Conservation (phyloP, 2,888 invertebrate species). For the Nymphalis c-album region DNA sequence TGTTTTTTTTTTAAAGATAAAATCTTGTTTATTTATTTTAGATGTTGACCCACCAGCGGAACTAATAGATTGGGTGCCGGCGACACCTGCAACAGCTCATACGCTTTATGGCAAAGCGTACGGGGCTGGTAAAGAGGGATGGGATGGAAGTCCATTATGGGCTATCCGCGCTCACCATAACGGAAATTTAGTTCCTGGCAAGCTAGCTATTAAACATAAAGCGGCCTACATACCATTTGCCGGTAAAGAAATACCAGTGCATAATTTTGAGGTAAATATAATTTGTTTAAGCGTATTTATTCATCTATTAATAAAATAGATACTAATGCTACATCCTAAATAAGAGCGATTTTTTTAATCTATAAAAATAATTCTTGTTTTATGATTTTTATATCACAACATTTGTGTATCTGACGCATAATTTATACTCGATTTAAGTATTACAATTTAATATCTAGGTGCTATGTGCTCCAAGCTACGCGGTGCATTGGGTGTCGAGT, state of each 20-base stretch:
- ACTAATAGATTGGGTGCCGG: conserved; percentile 62
- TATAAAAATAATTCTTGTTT: too few relatives aligned
- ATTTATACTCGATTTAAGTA: not conserved
- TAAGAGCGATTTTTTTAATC: not conserved
- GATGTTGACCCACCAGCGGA: conserved; percentile 34
- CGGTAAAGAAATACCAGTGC: conserved; percentile 67
- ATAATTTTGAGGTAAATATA: conserved; percentile 68
- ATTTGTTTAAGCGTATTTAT: not conserved
- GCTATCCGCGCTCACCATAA: conserved; percentile 68
- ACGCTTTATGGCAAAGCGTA: conserved; percentile 57
- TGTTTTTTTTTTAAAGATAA: too few relatives aligned
- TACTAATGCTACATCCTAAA: too few relatives aligned
- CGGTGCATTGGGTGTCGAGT: conserved; percentile 73
- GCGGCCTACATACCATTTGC: conserved; percentile 64
- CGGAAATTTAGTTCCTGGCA: conserved; percentile 70
- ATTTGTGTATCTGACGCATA: not conserved
- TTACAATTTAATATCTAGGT: conserved; percentile 50
- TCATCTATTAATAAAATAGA: too few relatives aligned
- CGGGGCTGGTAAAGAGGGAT: conserved; percentile 68
- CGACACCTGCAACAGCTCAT: conserved; percentile 53
- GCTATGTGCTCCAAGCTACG: conserved; percentile 56
- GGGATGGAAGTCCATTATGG: conserved; percentile 74
- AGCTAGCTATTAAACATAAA: conserved; percentile 65
- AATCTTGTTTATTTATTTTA: conserved; percentile 19
- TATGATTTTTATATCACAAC: too few relatives aligned